These are phyloP conservation scores for Glareola pratincola DNA, from an alignment of 2,113 vertebrate genomes.

Conservation along the genomic window DNA sequence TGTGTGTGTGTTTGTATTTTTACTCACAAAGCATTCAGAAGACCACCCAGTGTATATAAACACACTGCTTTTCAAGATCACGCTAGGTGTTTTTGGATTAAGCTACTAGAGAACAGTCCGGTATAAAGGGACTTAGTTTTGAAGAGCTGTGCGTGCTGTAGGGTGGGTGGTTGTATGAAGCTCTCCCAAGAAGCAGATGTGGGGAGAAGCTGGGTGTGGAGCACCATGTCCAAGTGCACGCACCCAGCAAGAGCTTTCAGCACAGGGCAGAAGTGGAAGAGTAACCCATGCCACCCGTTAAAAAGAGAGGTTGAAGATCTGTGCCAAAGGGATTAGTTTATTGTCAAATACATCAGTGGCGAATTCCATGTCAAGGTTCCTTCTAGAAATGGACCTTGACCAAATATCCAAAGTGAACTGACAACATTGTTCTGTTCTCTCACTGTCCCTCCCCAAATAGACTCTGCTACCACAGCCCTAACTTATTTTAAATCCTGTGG, in stretches of 20 bases:
- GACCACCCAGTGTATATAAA: too few species aligned
- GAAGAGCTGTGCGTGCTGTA: not conserved
- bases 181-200: not conserved
- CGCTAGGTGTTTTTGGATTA: not conserved
- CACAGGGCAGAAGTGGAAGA: not conserved
- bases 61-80: not conserved
- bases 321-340: not conserved
- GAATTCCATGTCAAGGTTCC: not conserved
- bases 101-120: rapidly evolving
- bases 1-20: not conserved
- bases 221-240: rapidly evolving
- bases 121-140: not conserved
- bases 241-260: not conserved
- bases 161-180: not conserved
- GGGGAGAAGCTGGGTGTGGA: not conserved
- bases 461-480: not conserved
- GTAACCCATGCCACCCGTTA: not conserved
- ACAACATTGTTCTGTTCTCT: not conserved
- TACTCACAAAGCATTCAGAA: rapidly evolving
- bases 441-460: rapidly evolving
- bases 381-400: not conserved
- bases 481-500: not conserved
- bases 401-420: not conserved
- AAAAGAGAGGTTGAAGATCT: not conserved
- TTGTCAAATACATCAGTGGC: rapidly evolving